Evolutionary conservation across 2,797 vertebrate genomes (phyloP).

Genomic region (Lithobates pipiens): DNA sequence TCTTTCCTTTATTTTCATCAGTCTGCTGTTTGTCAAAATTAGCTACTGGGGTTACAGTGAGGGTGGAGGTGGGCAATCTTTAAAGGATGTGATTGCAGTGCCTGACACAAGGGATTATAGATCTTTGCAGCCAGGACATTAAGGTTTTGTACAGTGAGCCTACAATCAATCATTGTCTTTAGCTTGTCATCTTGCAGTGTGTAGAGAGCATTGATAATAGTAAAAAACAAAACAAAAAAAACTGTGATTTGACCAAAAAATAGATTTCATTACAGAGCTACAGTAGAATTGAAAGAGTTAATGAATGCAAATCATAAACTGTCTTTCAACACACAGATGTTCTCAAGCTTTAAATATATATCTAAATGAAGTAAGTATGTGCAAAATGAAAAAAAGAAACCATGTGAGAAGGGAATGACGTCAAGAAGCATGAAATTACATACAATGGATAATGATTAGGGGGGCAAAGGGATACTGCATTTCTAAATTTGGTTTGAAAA

Average conservation of each 20-base stretch:
- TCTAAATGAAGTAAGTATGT: conserved; percentile 55
- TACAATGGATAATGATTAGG: conserved; percentile 47
- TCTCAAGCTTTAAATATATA: conserved; percentile 51
- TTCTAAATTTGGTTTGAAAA: conserved; percentile 66
- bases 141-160: background rate
- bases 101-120: background rate
- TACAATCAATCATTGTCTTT: background rate
- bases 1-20: no score
- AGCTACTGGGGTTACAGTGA: background rate
- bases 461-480: conserved; percentile 26
- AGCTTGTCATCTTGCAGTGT: background rate
- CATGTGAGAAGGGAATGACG: conserved; percentile 9
- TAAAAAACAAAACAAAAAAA: no score
- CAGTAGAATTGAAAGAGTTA: conserved; percentile 33
- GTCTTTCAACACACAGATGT: conserved; percentile 45
- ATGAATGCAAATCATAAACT: conserved; percentile 5
- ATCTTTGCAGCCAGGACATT: background rate
- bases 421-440: conserved; percentile 49
- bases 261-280: background rate
- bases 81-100: background rate
- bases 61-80: background rate
- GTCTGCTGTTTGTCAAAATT: background rate
- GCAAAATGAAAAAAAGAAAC: conserved; percentile 6
- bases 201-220: background rate
- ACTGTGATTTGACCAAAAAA: background rate